phyloP scores from a whole-genome alignment of 1,140 invertebrate genomes.

The Cyphomyrmex costatus region DNA sequence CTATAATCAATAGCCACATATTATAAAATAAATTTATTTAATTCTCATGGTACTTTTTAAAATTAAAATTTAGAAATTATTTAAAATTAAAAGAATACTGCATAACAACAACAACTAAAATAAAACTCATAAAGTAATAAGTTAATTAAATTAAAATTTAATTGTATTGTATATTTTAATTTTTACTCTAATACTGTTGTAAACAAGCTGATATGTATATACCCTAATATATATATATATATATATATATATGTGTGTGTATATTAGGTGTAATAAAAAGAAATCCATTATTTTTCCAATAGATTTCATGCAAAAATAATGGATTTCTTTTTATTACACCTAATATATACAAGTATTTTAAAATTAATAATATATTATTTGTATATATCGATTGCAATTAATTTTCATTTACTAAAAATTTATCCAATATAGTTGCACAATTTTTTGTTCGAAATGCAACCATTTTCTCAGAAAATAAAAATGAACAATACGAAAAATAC shows the following conservation, averaged over 20 bases:
- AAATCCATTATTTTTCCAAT: no score
- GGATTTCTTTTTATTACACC: no score
- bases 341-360: neutral
- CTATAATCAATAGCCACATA: no score
- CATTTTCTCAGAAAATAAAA: conserved; percentile 9
- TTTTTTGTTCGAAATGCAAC: conserved; percentile 17
- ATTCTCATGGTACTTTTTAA: neutral
- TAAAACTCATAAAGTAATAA: neutral
- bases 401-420: neutral
- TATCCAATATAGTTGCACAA: neutral
- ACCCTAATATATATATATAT: no score
- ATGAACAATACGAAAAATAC: neutral
- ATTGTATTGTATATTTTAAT: neutral
- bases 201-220: neutral
- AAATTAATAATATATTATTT: neutral
- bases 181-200: neutral
- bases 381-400: neutral
- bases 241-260: no score
- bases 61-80: neutral
- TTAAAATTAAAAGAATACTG: neutral
- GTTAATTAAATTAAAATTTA: neutral
- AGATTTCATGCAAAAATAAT: no score
- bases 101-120: neutral
- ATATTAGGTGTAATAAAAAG: no score
- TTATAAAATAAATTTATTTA: neutral